These are phyloP conservation scores for Amazona guildingii DNA, from an alignment of 2,113 vertebrate species.

Conservation along the genomic window DNA sequence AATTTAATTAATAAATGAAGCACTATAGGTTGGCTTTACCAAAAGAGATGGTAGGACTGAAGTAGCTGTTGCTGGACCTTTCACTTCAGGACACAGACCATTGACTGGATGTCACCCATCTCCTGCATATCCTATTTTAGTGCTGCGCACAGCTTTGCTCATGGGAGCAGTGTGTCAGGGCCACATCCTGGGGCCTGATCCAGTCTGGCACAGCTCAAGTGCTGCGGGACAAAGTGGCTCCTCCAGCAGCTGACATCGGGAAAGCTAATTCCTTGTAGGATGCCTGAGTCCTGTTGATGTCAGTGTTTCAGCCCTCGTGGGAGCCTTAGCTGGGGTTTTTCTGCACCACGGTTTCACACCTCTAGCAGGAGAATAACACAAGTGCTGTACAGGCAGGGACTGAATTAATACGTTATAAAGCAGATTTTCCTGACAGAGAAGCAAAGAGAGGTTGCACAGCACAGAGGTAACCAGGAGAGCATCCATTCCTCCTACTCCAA, in stretches of 20 bases:
- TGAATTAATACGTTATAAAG: neutral
- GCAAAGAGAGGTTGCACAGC: neutral
- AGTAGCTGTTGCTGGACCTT: neutral
- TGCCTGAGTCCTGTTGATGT: neutral
- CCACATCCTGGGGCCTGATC: neutral
- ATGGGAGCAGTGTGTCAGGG: neutral
- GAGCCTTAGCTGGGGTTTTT: neutral
- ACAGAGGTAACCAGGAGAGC: neutral
- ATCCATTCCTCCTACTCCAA: neutral
- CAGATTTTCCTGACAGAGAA: neutral
- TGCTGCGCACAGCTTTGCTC: neutral
- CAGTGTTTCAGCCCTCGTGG: neutral
- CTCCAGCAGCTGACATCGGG: neutral
- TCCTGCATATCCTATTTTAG: neutral
- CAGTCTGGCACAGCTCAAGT: neutral
- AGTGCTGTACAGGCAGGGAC: neutral
- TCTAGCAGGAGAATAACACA: neutral
- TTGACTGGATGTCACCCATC: neutral
- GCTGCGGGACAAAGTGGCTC: neutral
- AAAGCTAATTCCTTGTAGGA: neutral
- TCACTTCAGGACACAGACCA: neutral
- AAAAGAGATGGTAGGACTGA: neutral
- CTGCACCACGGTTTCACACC: fast-evolving
- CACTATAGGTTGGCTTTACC: neutral
- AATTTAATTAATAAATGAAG: constrained; percentile 27